Evolutionary conservation across 2,888 invertebrate genomes (phyloP).

Genomic region (Troides helena): DNA sequence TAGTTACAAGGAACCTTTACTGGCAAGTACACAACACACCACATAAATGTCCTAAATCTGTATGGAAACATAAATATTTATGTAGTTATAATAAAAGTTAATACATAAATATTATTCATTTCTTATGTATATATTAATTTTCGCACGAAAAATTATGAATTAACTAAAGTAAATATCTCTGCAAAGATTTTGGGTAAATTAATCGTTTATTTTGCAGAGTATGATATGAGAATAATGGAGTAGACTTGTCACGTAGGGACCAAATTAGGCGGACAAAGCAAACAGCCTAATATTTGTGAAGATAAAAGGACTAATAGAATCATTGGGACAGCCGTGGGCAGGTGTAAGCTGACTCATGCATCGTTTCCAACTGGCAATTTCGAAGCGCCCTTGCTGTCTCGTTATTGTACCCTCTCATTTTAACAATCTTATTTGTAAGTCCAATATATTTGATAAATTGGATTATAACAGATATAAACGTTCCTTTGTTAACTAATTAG

Average conservation of each 20-base stretch:
- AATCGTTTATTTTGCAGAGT: conserved; percentile 23
- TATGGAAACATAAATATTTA: background rate
- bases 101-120: too few relatives aligned
- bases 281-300: conserved; percentile 62
- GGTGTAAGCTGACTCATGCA: conserved; percentile 33
- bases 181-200: conserved; percentile 9
- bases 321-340: conserved; percentile 45
- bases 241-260: conserved; percentile 56
- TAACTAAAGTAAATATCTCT: conserved; percentile 5
- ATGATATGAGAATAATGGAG: conserved; percentile 43
- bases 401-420: conserved; percentile 28
- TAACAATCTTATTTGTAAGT: conserved; percentile 20
- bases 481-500: background rate
- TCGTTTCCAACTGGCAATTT: conserved; percentile 27
- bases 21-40: background rate
- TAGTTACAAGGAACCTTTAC: background rate
- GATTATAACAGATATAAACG: conserved; percentile 4
- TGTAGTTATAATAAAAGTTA: background rate
- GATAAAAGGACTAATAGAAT: conserved; percentile 56
- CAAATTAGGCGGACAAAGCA: conserved; percentile 54
- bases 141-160: conserved; percentile 10
- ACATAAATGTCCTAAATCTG: background rate
- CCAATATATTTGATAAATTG: conserved; percentile 27
- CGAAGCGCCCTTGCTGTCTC: conserved; percentile 24
- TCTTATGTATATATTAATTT: background rate